These are phyloP conservation scores for Epinephelus moara DNA, from an alignment of 2,113 vertebrate species.

Conservation along the genomic window DNA sequence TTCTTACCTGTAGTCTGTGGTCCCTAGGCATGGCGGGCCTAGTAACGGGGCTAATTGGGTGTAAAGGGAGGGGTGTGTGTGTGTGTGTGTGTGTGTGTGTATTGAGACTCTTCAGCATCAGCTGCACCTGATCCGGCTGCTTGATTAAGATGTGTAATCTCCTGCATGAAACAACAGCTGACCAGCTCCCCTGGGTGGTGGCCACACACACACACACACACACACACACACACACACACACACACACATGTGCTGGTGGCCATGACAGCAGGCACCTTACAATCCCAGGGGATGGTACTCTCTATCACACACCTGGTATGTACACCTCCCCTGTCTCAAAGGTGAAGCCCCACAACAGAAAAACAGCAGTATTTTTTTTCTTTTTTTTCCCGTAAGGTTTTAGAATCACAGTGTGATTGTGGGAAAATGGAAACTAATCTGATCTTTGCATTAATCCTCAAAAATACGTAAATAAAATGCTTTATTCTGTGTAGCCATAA, in stretches of 20 bases:
- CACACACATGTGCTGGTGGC: conserved; percentile 71
- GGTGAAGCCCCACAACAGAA: conserved; percentile 66
- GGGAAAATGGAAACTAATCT: conserved; percentile 24
- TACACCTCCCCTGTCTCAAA: conserved; percentile 55
- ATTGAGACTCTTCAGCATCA: conserved; percentile 88
- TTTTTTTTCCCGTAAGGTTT: conserved; percentile 9
- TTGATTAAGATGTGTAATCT: conserved; percentile 98
- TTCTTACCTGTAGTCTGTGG: conserved; percentile 81
- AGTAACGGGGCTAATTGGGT: conserved; percentile 97
- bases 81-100: conserved; percentile 55
- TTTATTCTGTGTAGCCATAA: background rate
- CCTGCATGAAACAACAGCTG: conserved; percentile 90
- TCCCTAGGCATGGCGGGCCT: conserved; percentile 81
- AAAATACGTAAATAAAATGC: background rate
- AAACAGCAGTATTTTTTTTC: conserved; percentile 50
- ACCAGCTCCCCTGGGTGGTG: conserved; percentile 85
- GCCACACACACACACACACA: conserved; percentile 50
- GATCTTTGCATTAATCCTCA: background rate
- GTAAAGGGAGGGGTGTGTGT: conserved; percentile 87
- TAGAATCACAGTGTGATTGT: conserved; percentile 41
- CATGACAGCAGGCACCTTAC: conserved; percentile 73
- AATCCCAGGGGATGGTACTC: conserved; percentile 54
- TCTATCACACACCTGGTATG: conserved; percentile 76
- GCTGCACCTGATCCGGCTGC: conserved; percentile 91
- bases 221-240: conserved; percentile 45